These are phyloP conservation scores for Eupithecia inturbata DNA, from an alignment of 2,888 invertebrate species.

Conservation along the genomic window DNA sequence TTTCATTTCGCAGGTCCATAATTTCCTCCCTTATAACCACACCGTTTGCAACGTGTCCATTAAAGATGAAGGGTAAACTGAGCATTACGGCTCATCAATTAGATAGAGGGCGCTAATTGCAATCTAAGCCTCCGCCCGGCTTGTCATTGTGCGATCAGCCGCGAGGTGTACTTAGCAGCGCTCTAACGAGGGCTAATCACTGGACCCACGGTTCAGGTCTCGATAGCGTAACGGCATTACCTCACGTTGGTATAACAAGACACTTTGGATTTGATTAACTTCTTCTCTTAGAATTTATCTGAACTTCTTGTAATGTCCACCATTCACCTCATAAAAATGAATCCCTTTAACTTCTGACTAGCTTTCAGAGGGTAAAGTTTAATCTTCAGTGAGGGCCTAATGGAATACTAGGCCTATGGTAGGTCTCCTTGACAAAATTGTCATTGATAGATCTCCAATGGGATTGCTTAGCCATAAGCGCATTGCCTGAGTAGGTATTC, in stretches of 20 bases:
- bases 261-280: background rate
- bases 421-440: background rate
- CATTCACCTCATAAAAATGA: background rate
- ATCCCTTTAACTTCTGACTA: background rate
- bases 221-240: background rate
- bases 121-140: background rate
- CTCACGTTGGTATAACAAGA: background rate
- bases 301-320: background rate
- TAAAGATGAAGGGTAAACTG: background rate
- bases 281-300: background rate
- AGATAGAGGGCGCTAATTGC: slow-evolving; percentile 5
- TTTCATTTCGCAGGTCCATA: background rate
- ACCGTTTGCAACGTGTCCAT: background rate
- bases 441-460: too few species aligned
- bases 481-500: background rate
- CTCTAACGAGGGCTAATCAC: slow-evolving; percentile 7
- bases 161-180: background rate
- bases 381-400: background rate
- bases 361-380: background rate
- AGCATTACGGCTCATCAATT: slow-evolving; percentile 1
- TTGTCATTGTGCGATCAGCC: background rate
- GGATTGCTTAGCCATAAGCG: background rate
- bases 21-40: slow-evolving; percentile 45
- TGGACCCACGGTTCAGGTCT: background rate
- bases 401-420: background rate